Conservation (phyloP, 2,888 invertebrate species). For the Clusia tigrina region DNA sequence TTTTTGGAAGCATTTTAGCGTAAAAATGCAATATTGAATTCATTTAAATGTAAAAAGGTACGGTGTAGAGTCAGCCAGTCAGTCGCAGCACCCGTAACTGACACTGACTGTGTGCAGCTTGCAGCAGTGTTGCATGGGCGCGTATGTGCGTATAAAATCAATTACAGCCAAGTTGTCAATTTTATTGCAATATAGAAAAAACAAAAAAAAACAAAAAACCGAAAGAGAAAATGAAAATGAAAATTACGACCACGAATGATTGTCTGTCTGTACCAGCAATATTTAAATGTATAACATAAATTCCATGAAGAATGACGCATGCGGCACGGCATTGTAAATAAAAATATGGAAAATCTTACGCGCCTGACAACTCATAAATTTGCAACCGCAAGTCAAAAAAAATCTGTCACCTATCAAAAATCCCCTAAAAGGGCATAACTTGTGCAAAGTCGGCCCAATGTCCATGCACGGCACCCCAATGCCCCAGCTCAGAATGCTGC, state of each 20-base stretch:
- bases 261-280: too few species aligned
- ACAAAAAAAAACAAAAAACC: slow-evolving; percentile 30
- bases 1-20: slow-evolving; percentile 63
- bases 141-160: too few species aligned
- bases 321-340: slow-evolving; percentile 16
- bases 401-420: slow-evolving; percentile 62
- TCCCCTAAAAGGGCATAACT: slow-evolving; percentile 61
- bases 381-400: slow-evolving; percentile 44
- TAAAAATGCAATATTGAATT: slow-evolving; percentile 62
- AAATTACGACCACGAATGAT: slow-evolving; percentile 29
- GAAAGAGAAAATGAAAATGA: slow-evolving; percentile 20
- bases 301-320: slow-evolving; percentile 26
- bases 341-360: neutral
- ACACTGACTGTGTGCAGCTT: too few species aligned
- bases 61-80: slow-evolving; percentile 27
- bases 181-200: slow-evolving; percentile 44
- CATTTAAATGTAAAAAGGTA: slow-evolving; percentile 51
- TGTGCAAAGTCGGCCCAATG: slow-evolving; percentile 11
- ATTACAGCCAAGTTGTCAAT: slow-evolving; percentile 22
- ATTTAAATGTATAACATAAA: slow-evolving; percentile 15
- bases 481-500: neutral
- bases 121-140: too few species aligned
- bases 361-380: slow-evolving; percentile 57
- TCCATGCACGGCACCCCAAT: neutral
- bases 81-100: neutral